Evolutionary conservation across 1,140 invertebrate species (phyloP).

Genomic region (Meloidogyne chitwoodi): DNA sequence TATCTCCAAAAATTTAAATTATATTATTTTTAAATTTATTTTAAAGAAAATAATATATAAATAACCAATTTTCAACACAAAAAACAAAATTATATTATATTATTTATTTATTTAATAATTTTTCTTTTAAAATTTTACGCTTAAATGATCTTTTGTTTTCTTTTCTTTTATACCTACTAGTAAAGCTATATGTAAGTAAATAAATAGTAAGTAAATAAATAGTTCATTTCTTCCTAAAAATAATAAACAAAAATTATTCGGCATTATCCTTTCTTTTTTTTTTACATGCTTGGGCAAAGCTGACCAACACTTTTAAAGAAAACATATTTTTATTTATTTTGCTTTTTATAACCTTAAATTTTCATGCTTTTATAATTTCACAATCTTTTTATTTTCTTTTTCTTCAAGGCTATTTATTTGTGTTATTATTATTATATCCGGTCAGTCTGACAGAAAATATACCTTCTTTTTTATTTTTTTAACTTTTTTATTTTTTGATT

Average conservation of each 20-base stretch:
- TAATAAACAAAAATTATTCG: neutral
- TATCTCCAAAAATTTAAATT: too few relatives aligned
- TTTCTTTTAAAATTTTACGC: neutral
- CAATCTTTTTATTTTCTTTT: neutral
- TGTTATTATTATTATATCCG: neutral
- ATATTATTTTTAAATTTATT: too few relatives aligned
- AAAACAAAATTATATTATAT: neutral
- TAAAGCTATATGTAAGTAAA: too few relatives aligned
- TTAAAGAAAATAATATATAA: too few relatives aligned
- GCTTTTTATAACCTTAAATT: neutral
- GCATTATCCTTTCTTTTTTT: neutral
- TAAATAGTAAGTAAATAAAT: too few relatives aligned
- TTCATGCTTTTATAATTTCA: neutral
- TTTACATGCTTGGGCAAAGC: neutral
- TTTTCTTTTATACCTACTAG: too few relatives aligned
- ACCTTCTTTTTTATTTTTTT: neutral
- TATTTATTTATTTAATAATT: neutral
- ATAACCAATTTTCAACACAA: too few relatives aligned
- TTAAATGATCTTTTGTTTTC: neutral
- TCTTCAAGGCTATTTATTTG: neutral
- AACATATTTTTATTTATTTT: too few relatives aligned
- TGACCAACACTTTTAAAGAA: neutral
- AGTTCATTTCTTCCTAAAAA: neutral
- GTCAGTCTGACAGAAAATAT: neutral
- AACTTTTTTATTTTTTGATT: neutral